Conservation (phyloP, 2,888 invertebrate species). For the Phlogophora meticulosa region DNA sequence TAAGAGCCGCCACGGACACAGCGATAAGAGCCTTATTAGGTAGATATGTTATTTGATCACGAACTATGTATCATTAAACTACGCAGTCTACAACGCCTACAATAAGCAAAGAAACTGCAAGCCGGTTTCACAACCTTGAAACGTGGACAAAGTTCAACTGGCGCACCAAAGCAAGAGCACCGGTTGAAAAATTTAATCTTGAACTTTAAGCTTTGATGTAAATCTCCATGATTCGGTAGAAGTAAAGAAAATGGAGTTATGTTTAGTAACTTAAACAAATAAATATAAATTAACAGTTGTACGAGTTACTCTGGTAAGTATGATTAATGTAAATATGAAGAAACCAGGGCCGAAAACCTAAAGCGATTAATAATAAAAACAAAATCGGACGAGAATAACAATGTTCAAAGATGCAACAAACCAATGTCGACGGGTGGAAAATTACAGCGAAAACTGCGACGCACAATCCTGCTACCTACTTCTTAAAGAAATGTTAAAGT, state of each 20-base stretch:
- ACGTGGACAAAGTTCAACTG: conserved; percentile 4
- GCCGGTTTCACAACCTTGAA: conserved; percentile 45
- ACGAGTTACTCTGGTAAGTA: background rate
- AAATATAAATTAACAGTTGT: background rate
- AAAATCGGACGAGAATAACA: background rate
- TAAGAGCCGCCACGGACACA: background rate
- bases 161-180: background rate
- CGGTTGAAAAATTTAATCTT: background rate
- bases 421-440: background rate
- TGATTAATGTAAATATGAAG: conserved; percentile 8
- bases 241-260: background rate
- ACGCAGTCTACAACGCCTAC: background rate
- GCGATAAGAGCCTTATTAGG: conserved; percentile 1
- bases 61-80: conserved; percentile 13
- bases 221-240: background rate
- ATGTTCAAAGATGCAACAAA: conserved; percentile 2
- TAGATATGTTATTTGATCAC: background rate
- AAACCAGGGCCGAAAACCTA: background rate
- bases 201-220: conserved; percentile 25
- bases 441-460: background rate
- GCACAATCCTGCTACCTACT: too few relatives aligned
- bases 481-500: too few relatives aligned
- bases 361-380: background rate
- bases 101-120: conserved; percentile 9
- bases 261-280: background rate